Base-by-base conservation (phyloP, 1,140 invertebrate species). In the Lepidurus apus region DNA sequence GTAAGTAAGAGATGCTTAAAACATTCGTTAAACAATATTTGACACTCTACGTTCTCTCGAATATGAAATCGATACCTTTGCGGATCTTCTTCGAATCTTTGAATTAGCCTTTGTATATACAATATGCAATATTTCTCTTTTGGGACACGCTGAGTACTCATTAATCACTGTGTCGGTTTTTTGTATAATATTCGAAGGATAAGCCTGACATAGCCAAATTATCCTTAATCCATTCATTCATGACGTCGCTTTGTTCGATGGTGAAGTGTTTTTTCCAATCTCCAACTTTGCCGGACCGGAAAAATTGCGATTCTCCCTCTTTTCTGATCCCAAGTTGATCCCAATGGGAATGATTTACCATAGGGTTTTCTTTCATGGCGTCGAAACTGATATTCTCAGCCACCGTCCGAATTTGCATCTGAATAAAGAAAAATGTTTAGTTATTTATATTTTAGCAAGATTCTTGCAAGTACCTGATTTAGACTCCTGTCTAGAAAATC, bases 281-380 rank as follows among this genome's bases (percentile, higher is more conserved):
- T 34, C 78, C 78, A 77, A 79, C 78, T 42, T 76, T 79, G 7
- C 78, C 78, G 43, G 53, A 74, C 7, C 78, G 76, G 74, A 79
- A 79, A 47, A 79, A 79, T n/a, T 5, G 34, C 24, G 78, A 43
- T 76, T 79, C 78, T 10, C 24, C 43, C 24, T 73, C 34, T 10
- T 74, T 74, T 17, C 78, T 42, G 9, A 79, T 34, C 21, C 78
- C 78, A 43, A 79, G 73, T 47, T 47, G 78, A 21, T 79, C 73
- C 78, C 78, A 79, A 74, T 76, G 74, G 42, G 73, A 74, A 43
- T 79, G 78, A 24, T 79, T 79, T 9, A 79, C 78, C 73, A 79
- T 44, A 8, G 78, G 78, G 24, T 79, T 79, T 74, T 73, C 26
- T 13, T 47, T 76, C 78, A 79, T 79, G 9, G 78, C 65, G 43